Percentiles rank a stretch among this genome's conserved stretches.
These are phyloP conservation scores for Agrochola lychnidis DNA, from an alignment of 2,888 invertebrate species.

Conservation along the genomic window DNA sequence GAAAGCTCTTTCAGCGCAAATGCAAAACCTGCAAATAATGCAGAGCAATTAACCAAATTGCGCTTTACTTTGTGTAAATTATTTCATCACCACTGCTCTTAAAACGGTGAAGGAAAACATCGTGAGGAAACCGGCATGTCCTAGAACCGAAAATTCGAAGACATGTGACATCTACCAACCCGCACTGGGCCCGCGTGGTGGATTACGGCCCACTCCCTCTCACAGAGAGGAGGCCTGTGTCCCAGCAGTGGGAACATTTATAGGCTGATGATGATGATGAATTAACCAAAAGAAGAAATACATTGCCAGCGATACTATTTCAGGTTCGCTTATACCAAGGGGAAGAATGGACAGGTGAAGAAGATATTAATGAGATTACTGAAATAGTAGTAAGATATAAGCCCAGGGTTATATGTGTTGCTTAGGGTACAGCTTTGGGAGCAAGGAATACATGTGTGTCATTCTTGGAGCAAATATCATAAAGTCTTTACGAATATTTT, in stretches of 20 bases:
- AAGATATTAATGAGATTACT: conserved; percentile 80
- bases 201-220: too few relatives aligned
- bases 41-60: too few relatives aligned
- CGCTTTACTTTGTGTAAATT: too few relatives aligned
- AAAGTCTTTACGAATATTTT: background rate
- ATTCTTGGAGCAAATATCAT: background rate
- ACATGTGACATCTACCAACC: too few relatives aligned
- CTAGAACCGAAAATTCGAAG: too few relatives aligned
- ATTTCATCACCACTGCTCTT: too few relatives aligned
- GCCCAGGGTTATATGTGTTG: conserved; percentile 42
- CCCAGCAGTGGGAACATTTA: too few relatives aligned
- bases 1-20: background rate
- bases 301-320: conserved; percentile 43
- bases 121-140: too few relatives aligned
- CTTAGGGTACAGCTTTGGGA: conserved; percentile 54
- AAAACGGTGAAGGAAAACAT: too few relatives aligned
- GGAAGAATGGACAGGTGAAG: conserved; percentile 83
- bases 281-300: background rate
- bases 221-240: too few relatives aligned
- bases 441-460: conserved; percentile 23
- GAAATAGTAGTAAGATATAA: conserved; percentile 83
- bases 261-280: too few relatives aligned
- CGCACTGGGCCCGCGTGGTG: too few relatives aligned
- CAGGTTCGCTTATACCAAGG: conserved; percentile 89
- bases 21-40: background rate